Evolutionary conservation across 2,113 vertebrate species (phyloP), one percentile per base, ranked within the genome.

Genomic region (Megaleporinus macrocephalus): DNA sequence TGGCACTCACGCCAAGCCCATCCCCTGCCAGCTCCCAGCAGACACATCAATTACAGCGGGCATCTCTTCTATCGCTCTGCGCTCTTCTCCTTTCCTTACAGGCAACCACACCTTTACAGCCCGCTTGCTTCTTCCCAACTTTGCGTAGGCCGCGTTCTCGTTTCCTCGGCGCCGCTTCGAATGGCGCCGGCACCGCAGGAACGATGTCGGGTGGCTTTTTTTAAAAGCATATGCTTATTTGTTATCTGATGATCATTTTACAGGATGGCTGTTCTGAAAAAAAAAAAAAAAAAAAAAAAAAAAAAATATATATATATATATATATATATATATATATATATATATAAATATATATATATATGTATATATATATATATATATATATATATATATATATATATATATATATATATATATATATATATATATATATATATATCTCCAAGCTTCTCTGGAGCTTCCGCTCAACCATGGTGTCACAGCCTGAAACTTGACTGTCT

Each of bases 11-110:
- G 85, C 86, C 90, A 89, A 90, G 80, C 88, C 86, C 55, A 63
- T 80, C 83, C 73, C 85, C 74, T 77, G 81, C 83, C 74, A 91
- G 88, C 91, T 93, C 93, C 91, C 93, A 85, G 87, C 90, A 92
- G 93, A 93, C 92, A 93, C 92, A 93, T 94, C 93, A 92, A 93
- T 94, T 93, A 93, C 91, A 90, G 85, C 85, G 85, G 63, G 88
- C 91, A 89, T 90, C 90, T 90, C 88, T 86, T 90, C 90, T 89
- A 86, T 89, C 87, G 89, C 87, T 86, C 76, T 29, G 86, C 85
- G 89, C 87, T 87, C 82, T 62, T 87, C 82, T 62, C 47, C 71
- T 51, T 82, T 84, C 72, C 85, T 84, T 53, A 75, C 44, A 57
- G 72, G 88, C 86, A 85, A 85, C 82, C 53, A 55, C 49, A 15